These are phyloP conservation scores for Coendou prehensilis DNA, from an alignment of 2,797 vertebrate species.

Conservation along the genomic window DNA sequence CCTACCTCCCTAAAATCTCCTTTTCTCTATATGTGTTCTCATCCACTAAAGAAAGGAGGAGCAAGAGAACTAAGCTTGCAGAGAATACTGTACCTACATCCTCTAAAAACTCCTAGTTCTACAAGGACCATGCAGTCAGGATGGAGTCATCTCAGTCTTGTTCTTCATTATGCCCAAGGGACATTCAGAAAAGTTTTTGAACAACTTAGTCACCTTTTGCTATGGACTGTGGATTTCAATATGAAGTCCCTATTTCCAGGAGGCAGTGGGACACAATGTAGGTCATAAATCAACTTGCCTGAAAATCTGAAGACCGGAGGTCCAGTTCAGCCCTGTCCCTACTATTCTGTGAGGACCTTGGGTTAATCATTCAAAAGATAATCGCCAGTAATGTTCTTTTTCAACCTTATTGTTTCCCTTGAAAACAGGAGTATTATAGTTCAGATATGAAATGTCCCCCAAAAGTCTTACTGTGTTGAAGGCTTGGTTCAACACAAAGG, in stretches of 20 bases:
- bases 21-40: slow-evolving; percentile 11
- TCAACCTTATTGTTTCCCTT: slow-evolving; percentile 1
- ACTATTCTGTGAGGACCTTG: background rate
- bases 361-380: background rate
- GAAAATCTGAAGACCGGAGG: background rate
- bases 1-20: slow-evolving; percentile 10
- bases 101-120: slow-evolving; percentile 28
- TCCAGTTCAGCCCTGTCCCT: background rate
- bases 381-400: background rate
- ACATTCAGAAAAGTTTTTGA: background rate
- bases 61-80: background rate
- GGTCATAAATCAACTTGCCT: background rate
- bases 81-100: background rate
- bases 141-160: background rate
- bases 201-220: background rate
- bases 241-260: background rate
- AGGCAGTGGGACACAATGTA: background rate
- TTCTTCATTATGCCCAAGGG: background rate
- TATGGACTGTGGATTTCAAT: background rate
- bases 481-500: background rate
- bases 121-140: rapidly evolving
- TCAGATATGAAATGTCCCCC: background rate
- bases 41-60: slow-evolving; percentile 69
- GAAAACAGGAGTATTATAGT: background rate
- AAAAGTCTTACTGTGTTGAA: background rate